A percentile compares a stretch with the other conserved stretches of the same genome.
These are phyloP conservation scores for Zhuqinia jingwanae DNA, from an alignment of 2,888 invertebrate genomes.

Conservation along the genomic window DNA sequence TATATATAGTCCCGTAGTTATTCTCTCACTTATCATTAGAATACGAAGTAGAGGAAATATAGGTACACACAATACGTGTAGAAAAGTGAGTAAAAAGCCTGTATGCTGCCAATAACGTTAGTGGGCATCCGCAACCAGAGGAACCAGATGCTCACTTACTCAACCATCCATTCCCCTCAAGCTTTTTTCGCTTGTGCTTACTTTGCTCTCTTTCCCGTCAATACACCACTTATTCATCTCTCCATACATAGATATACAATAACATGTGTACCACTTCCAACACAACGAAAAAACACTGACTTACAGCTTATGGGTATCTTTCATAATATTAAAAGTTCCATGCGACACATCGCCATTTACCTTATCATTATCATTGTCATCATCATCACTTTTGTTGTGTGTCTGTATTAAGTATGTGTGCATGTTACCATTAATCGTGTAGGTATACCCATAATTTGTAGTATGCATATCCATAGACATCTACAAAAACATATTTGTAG, in stretches of 20 bases:
- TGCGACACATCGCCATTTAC: slow-evolving; percentile 9
- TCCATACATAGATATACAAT: too few relatives aligned
- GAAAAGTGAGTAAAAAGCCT: slow-evolving; percentile 26
- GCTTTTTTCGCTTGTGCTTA: slow-evolving; percentile 54
- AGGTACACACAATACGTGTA: neutral
- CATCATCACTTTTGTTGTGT: too few relatives aligned
- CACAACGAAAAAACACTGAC: too few relatives aligned
- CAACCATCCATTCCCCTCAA: slow-evolving; percentile 61
- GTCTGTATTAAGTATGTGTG: neutral
- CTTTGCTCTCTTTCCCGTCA: slow-evolving; percentile 42
- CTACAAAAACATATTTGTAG: neutral
- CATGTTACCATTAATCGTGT: slow-evolving; percentile 46
- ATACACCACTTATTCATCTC: slow-evolving; percentile 58
- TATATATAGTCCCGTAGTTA: neutral
- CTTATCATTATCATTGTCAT: neutral
- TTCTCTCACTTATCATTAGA: slow-evolving; percentile 36
- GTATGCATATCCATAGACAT: neutral
- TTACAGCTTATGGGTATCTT: slow-evolving; percentile 7
- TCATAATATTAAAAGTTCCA: neutral
- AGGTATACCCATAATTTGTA: neutral
- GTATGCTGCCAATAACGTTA: slow-evolving; percentile 62
- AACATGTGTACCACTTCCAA: slow-evolving; percentile 5
- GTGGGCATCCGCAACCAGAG: slow-evolving; percentile 66
- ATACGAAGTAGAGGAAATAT: neutral
- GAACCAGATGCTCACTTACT: slow-evolving; percentile 66